Conservation (phyloP, 1,140 invertebrate species). For the Drosophila virilis region DNA sequence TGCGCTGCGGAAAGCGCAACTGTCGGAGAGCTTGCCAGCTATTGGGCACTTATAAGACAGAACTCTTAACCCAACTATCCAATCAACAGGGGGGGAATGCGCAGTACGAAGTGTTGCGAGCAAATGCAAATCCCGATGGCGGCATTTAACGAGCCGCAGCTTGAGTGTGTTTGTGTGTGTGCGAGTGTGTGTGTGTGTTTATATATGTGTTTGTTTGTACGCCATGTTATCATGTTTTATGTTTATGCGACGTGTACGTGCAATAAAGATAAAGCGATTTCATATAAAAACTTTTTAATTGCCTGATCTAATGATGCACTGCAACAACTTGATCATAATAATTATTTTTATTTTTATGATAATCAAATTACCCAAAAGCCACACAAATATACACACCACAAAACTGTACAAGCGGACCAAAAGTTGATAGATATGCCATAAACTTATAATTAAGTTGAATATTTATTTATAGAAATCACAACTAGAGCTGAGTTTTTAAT, state of each 20-base stretch:
- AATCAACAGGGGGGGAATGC: conserved; percentile 41
- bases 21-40: conserved; percentile 20
- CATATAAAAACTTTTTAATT: conserved; percentile 82
- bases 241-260: conserved; percentile 77
- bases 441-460: conserved; percentile 5
- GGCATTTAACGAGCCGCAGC: conserved; percentile 13
- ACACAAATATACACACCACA: conserved; percentile 12
- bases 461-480: not conserved
- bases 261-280: conserved; percentile 81
- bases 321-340: conserved; percentile 73
- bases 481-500: too few species aligned
- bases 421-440: not conserved
- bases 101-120: conserved; percentile 37
- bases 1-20: conserved; percentile 1
- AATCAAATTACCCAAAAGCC: conserved; percentile 65
- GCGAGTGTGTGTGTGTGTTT: conserved; percentile 7
- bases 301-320: conserved; percentile 82
- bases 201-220: conserved; percentile 4
- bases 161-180: not conserved
- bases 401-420: conserved; percentile 29
- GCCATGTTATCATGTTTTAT: conserved; percentile 76
- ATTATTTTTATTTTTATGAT: conserved; percentile 50
- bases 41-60: conserved; percentile 46
- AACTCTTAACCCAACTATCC: conserved; percentile 36
- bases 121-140: conserved; percentile 40